Evolutionary conservation across 2,797 vertebrate genomes (phyloP).

Genomic region (Buphagus erythrorhynchus): DNA sequence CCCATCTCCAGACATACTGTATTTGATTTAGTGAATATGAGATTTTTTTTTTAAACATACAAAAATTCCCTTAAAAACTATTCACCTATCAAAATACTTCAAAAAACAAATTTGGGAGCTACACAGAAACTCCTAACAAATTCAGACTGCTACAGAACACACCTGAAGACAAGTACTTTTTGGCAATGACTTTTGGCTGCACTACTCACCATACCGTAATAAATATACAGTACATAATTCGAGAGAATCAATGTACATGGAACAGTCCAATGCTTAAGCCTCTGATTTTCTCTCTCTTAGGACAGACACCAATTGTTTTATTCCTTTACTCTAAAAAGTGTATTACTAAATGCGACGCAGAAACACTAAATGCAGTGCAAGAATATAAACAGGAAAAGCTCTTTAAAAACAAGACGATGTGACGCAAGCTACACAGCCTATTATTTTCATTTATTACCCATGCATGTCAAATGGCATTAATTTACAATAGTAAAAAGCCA

Average conservation of each 20-base stretch:
- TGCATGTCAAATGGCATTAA: neutral
- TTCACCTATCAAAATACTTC: neutral
- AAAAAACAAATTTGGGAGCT: neutral
- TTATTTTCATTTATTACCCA: neutral
- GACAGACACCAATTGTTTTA: rapidly evolving
- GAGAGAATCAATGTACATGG: neutral
- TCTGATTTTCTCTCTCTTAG: neutral
- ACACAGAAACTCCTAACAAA: neutral
- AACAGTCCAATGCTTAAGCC: neutral
- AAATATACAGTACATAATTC: neutral
- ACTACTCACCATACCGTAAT: neutral
- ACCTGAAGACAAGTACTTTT: neutral
- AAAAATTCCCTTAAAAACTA: neutral
- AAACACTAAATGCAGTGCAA: neutral
- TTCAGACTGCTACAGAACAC: neutral
- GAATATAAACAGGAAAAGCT: neutral
- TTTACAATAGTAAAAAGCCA: neutral
- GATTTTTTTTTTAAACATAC: neutral
- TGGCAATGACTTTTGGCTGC: neutral
- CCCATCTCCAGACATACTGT: neutral
- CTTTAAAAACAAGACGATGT: neutral
- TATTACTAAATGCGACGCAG: neutral
- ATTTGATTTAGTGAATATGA: neutral
- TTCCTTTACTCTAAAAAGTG: neutral
- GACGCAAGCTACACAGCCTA: neutral